Base-by-base conservation (phyloP, 2,113 vertebrate genomes). In the Fulica atra region DNA sequence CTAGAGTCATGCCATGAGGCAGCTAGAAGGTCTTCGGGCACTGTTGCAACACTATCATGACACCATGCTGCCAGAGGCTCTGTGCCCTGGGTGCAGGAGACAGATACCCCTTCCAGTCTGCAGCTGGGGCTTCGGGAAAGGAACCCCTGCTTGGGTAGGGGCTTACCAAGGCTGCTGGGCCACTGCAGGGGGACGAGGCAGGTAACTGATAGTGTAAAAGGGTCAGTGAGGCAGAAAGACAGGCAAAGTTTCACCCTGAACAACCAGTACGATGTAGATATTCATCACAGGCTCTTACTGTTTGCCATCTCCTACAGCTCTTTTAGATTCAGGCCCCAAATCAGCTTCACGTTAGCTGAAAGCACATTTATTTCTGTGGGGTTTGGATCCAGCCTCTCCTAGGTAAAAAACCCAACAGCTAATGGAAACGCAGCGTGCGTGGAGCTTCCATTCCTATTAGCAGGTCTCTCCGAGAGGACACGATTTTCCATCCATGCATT, bases 401-500 rank as follows among this genome's bases (percentile, higher is more conserved):
- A 71, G 76, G 65, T 81, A 17, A 88, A 83, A 85, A 42, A 11
- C 1, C 31, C 63, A 79, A 13, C 16, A 65, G 93, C n/a, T 87
- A 86, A 93, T 88, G 86, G 86, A 72, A 79, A 89, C 53, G 35
- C 23, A 50, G 70, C 7, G 3, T 12, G 14, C 31, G 44, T 53
- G 65, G 86, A 93, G 53, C 70, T 89, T 64, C 44, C 74, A 79
- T 7, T 88, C 50, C 54, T 88, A 88, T 93, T 72, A 94, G 53
- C 86, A 66, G 71, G 76, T 57, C 79, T 86, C 38, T 86, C 54
- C 2, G n/a, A 92, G 60, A 94, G 68, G 74, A 90, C 88, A 86
- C 59, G 64, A 50, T 95, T 97, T 95, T 93, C 92, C 95, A 82
- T 53, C 81, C 89, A 54, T 95, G 82, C 95, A 95, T 95, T 97